A percentile compares a stretch with the other conserved stretches of the same genome.
Conservation (phyloP, 1,140 invertebrate species). For the Drosophila athabasca region DNA sequence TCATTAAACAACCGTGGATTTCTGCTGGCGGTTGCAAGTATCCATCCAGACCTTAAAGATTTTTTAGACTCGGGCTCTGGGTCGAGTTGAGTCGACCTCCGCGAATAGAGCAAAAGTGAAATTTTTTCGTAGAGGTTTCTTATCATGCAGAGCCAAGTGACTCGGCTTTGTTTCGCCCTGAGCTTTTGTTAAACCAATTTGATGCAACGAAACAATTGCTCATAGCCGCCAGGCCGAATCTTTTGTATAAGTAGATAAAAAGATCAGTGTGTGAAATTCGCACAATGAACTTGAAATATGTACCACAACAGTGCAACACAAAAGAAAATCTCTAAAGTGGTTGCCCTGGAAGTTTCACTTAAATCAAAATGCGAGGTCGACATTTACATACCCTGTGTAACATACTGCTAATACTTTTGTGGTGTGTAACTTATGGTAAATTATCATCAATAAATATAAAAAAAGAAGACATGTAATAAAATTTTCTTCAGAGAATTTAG, state of each 20-base stretch:
- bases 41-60: constrained; percentile 20
- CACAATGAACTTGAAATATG: constrained; percentile 67
- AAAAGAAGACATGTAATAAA: too few relatives aligned
- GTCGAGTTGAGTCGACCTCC: constrained; percentile 16
- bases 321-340: constrained; percentile 4
- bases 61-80: constrained; percentile 5
- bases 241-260: constrained; percentile 39
- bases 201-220: constrained; percentile 43
- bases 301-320: constrained; percentile 32
- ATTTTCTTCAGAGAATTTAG: too few relatives aligned
- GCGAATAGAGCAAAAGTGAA: constrained; percentile 53
- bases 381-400: too few relatives aligned
- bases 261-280: constrained; percentile 57
- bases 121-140: constrained; percentile 43
- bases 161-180: constrained; percentile 37
- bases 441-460: too few relatives aligned
- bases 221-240: constrained; percentile 22
- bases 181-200: constrained; percentile 38
- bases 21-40: constrained; percentile 12
- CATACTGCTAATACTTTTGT: too few relatives aligned
- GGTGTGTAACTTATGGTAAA: too few relatives aligned
- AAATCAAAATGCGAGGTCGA: constrained; percentile 7
- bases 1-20: constrained; percentile 44
- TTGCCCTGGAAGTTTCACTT: constrained; percentile 9
- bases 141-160: constrained; percentile 39